Percentiles rank a stretch among this genome's conserved stretches.
Conservation (phyloP, 2,797 vertebrate genomes). For the Peromyscus melanophrys region DNA sequence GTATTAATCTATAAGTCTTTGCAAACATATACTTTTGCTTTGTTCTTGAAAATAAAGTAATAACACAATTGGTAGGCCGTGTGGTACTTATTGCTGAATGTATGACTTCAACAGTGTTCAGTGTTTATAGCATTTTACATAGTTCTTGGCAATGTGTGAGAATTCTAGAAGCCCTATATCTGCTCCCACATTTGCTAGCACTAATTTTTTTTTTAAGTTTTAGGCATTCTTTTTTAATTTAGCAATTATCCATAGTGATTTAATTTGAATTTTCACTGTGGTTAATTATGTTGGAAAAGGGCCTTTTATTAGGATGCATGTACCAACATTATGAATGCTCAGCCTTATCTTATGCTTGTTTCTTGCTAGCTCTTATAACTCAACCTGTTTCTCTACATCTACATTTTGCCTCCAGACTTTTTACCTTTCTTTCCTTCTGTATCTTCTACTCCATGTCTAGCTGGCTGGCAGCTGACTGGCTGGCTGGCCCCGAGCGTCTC, state of each 20-base stretch:
- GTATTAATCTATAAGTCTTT: conserved; percentile 25
- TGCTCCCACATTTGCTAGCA: background rate
- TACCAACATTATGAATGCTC: background rate
- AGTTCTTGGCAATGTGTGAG: background rate
- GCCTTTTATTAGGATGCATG: background rate
- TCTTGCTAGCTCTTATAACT: background rate
- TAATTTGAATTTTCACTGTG: conserved; percentile 5
- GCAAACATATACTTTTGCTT: background rate
- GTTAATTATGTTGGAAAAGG: background rate
- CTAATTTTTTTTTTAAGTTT: conserved; percentile 13
- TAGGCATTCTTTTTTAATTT: background rate
- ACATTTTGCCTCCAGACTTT: background rate
- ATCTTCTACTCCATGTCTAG: background rate
- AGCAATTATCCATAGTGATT: background rate
- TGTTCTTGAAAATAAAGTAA: background rate
- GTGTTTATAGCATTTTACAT: background rate
- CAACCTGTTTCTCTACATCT: background rate
- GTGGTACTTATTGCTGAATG: background rate
- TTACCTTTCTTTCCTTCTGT: background rate
- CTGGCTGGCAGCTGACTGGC: background rate
- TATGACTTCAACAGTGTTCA: background rate
- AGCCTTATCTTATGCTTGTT: background rate
- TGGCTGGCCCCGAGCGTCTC: too few relatives aligned
- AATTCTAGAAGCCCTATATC: background rate
- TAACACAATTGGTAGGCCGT: background rate